These are phyloP conservation scores for Polyploca ridens DNA, from an alignment of 2,888 invertebrate species.

Conservation along the genomic window DNA sequence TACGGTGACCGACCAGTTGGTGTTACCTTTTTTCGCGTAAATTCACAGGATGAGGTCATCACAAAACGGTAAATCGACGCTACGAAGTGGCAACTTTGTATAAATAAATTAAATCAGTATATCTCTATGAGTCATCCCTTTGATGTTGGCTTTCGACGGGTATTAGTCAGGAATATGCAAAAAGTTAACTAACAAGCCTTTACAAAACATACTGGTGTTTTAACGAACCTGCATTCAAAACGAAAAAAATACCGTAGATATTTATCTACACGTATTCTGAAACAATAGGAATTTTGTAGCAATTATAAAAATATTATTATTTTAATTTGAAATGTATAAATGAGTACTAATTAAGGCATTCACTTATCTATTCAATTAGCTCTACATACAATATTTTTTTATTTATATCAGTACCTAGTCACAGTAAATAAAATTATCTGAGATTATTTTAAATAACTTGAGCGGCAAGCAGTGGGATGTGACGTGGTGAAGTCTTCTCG, in stretches of 20 bases:
- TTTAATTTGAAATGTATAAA: no score
- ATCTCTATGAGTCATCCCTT: conserved; percentile 47
- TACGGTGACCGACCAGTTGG: conserved; percentile 42
- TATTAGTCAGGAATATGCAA: conserved; percentile 50
- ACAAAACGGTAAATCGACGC: conserved; percentile 37
- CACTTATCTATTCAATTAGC: no score
- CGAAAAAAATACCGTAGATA: conserved; percentile 35
- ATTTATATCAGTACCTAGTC: no score
- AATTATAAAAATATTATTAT: no score
- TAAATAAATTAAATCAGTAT: conserved; percentile 53
- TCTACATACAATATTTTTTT: no score
- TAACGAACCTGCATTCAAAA: conserved; percentile 59
- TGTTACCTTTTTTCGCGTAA: conserved; percentile 26
- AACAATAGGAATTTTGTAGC: background rate
- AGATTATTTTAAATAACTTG: background rate
- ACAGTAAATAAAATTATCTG: background rate
- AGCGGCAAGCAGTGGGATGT: conserved; percentile 19
- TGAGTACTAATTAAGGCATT: no score
- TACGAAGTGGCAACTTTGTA: conserved; percentile 45
- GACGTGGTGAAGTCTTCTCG: conserved; percentile 39
- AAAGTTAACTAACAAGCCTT: conserved; percentile 57
- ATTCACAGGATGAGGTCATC: conserved; percentile 35
- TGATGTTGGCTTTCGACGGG: conserved; percentile 48
- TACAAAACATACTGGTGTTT: conserved; percentile 45
- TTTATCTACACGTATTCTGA: conserved; percentile 17